Conservation (phyloP, 2,888 invertebrate genomes). For the Lithodes maja region DNA sequence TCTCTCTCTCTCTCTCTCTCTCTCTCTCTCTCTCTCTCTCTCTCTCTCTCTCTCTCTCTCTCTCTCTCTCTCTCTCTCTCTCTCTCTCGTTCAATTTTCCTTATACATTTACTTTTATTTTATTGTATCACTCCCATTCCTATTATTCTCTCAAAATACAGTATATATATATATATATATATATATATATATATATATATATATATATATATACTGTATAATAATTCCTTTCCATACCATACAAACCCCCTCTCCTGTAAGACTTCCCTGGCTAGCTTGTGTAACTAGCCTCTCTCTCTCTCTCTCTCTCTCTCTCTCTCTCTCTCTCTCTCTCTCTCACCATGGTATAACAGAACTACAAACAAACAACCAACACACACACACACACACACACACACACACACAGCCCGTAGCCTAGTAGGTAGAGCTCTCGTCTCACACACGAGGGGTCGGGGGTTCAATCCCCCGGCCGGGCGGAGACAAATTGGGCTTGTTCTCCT, state of each 20-base stretch:
- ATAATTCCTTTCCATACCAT: background rate
- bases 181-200: conserved; percentile 18
- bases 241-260: background rate
- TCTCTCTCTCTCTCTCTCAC: background rate
- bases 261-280: background rate
- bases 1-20: background rate
- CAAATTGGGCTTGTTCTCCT: too few species aligned
- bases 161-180: background rate
- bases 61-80: background rate
- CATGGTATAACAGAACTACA: too few species aligned
- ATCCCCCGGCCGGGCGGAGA: too few species aligned
- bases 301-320: background rate
- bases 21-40: background rate
- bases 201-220: conserved; percentile 45
- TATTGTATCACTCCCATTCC: too few species aligned
- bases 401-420: too few species aligned
- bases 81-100: background rate
- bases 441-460: too few species aligned
- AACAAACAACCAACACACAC: too few species aligned
- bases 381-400: too few species aligned
- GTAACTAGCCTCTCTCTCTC: background rate
- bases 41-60: conserved; percentile 16
- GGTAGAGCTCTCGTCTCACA: too few species aligned
- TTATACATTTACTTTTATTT: background rate
- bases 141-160: background rate